These are phyloP conservation scores for Cacatua alba DNA, from an alignment of 2,113 vertebrate genomes.

Conservation along the genomic window DNA sequence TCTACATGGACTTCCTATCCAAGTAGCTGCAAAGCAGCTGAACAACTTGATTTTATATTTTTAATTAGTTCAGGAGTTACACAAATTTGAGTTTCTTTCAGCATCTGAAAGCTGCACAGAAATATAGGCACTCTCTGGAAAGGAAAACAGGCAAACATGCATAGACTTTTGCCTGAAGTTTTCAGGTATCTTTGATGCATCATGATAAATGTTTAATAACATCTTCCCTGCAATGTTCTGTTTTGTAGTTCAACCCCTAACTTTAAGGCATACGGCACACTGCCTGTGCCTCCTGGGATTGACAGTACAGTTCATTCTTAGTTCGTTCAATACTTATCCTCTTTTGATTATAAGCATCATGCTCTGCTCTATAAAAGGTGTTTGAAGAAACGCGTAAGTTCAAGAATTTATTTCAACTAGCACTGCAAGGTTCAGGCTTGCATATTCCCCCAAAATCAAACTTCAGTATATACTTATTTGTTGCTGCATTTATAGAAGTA, in stretches of 20 bases:
- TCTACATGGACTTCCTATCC: not conserved
- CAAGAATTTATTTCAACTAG: conserved; percentile 35
- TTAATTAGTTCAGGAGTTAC: not conserved
- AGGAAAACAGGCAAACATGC: not conserved
- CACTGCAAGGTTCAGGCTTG: not conserved
- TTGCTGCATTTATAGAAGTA: not conserved
- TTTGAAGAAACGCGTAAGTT: not conserved
- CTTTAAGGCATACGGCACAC: not conserved
- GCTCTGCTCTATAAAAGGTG: not conserved
- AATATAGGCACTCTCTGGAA: not conserved
- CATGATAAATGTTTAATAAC: conserved; percentile 7
- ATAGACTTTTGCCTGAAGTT: not conserved
- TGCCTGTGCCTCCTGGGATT: not conserved
- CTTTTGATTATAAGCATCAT: conserved; percentile 3
- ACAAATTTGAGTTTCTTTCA: not conserved
- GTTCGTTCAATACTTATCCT: not conserved
- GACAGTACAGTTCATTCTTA: not conserved
- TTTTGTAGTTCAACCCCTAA: not conserved
- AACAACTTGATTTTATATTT: not conserved
- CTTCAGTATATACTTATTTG: not conserved
- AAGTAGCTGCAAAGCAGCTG: not conserved
- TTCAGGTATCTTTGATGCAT: not conserved
- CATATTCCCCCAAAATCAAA: not conserved
- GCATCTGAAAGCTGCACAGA: not conserved
- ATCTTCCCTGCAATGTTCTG: not conserved